Conservation (phyloP, 2,888 invertebrate species). For the Drosophila pullipes region DNA sequence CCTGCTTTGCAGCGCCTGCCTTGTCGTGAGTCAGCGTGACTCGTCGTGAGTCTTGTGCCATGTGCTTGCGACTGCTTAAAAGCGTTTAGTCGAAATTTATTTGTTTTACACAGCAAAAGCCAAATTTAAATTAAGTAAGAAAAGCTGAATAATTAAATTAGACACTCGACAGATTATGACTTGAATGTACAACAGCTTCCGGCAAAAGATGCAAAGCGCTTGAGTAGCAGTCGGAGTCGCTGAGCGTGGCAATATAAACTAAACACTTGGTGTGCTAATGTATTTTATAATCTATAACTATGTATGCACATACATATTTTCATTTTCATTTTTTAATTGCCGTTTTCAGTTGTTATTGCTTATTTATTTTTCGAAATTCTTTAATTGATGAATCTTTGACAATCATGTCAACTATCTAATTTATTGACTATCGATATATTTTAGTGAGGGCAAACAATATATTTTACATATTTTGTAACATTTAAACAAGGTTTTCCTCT, state of each 20-base stretch:
- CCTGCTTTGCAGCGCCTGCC: background rate
- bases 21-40: conserved; percentile 20
- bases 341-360: background rate
- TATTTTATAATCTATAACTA: background rate
- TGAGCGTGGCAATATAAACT: background rate
- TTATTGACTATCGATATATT: background rate
- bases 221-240: background rate
- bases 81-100: conserved; percentile 75
- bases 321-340: background rate
- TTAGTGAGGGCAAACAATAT: background rate
- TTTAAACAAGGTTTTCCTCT: background rate
- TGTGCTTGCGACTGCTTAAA: conserved; percentile 52
- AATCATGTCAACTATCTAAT: background rate
- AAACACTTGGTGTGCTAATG: background rate
- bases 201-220: background rate
- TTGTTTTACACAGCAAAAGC: conserved; percentile 47
- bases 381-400: background rate
- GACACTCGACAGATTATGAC: conserved; percentile 37
- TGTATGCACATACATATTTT: background rate
- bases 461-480: background rate
- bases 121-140: background rate
- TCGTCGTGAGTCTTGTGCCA: conserved; percentile 26
- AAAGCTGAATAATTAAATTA: conserved; percentile 69
- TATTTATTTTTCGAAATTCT: background rate
- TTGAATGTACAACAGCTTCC: conserved; percentile 38